Evolutionary conservation across 2,888 invertebrate species (phyloP).

Genomic region (Ophion obscuratus): DNA sequence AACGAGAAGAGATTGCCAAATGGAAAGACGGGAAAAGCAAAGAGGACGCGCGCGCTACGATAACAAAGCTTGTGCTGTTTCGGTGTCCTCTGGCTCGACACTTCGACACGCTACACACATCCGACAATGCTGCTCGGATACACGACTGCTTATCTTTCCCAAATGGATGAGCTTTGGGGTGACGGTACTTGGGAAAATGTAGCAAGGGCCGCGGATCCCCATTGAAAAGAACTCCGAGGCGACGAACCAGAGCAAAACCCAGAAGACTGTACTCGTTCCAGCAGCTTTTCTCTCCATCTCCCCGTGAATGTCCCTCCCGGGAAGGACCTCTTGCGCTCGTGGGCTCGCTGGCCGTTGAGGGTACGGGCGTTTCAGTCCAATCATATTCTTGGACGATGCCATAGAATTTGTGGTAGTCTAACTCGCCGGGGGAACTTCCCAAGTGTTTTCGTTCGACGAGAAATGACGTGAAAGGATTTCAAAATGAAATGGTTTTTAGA

Average conservation of each 20-base stretch:
- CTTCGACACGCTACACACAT: slow-evolving; percentile 4
- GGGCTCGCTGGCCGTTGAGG: not conserved
- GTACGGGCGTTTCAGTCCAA: not conserved
- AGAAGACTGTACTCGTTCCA: not conserved
- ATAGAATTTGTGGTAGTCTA: not conserved
- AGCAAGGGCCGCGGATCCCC: not conserved
- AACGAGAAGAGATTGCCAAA: slow-evolving; percentile 2
- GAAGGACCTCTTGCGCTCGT: not conserved
- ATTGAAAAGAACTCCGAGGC: not conserved
- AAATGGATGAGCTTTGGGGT: slow-evolving; percentile 42
- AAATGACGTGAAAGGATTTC: not conserved
- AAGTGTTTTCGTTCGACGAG: not conserved
- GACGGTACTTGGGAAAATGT: slow-evolving; percentile 10
- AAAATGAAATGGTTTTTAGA: not conserved
- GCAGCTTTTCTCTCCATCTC: not conserved
- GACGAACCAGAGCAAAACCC: not conserved
- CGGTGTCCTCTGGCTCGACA: slow-evolving; percentile 25
- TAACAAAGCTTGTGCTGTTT: slow-evolving; percentile 20
- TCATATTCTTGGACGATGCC: not conserved
- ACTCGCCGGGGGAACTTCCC: not conserved
- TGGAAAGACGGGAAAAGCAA: slow-evolving; percentile 1
- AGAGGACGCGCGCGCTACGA: not conserved
- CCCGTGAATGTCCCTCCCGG: not conserved
- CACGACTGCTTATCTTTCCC: slow-evolving; percentile 42
- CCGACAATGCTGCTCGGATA: slow-evolving; percentile 10